phyloP scores from a whole-genome alignment of 2,888 invertebrate species.

The Hermaeophaga mercurialis region DNA sequence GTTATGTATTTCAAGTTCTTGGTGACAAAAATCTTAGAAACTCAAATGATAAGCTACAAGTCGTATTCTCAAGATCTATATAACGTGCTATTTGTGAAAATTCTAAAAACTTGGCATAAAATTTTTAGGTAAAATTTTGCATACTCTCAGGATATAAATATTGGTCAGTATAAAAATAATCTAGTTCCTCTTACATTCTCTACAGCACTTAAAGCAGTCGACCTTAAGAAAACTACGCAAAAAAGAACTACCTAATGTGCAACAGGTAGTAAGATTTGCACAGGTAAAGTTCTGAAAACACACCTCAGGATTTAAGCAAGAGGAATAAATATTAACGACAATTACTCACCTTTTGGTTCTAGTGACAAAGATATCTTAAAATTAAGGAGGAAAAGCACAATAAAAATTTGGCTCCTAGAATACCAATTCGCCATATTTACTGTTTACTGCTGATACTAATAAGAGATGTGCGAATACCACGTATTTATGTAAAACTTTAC shows the following conservation, averaged over 20 bases:
- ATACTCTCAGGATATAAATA: too few species aligned
- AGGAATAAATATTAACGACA: conserved; percentile 4
- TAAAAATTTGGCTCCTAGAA: conserved; percentile 45
- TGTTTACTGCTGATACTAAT: conserved; percentile 37
- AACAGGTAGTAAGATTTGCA: conserved; percentile 26
- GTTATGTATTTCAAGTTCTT: too few species aligned
- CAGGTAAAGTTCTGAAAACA: conserved; percentile 1
- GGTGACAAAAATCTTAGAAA: too few species aligned
- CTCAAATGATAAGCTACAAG: too few species aligned
- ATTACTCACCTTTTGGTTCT: conserved; percentile 39
- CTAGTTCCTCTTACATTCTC: conserved; percentile 1
- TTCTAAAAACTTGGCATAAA: too few species aligned
- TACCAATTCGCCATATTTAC: conserved; percentile 51
- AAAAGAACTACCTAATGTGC: conserved; percentile 20
- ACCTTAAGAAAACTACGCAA: conserved; percentile 18
- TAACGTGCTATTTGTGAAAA: too few species aligned
- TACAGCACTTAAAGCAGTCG: conserved; percentile 4
- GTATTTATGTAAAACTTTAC: conserved; percentile 2
- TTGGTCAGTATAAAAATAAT: too few species aligned
- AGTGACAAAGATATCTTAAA: conserved; percentile 34
- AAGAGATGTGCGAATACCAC: conserved; percentile 1
- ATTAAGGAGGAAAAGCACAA: conserved; percentile 45
- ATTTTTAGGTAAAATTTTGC: too few species aligned
- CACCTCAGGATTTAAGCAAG: background rate
- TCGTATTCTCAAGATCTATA: too few species aligned